phyloP scores from a whole-genome alignment of 1,140 invertebrate genomes.

The Drosophila kikkawai region DNA sequence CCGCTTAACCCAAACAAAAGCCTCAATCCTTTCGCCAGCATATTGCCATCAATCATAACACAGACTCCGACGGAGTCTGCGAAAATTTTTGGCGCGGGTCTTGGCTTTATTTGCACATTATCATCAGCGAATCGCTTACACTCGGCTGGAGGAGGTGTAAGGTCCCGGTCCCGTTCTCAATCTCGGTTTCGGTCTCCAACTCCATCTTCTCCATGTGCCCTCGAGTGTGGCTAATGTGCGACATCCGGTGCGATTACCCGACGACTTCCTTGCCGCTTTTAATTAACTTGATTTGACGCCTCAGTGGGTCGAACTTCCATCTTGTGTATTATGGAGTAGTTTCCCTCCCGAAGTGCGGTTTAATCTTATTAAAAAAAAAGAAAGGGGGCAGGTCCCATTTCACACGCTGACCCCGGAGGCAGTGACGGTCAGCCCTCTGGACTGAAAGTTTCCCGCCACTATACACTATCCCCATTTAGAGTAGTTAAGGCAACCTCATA shows the following conservation, averaged over 20 bases:
- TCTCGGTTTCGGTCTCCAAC: slow-evolving; percentile 27
- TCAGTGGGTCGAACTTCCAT: slow-evolving; percentile 65
- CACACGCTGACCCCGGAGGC: slow-evolving; percentile 55
- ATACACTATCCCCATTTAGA: not conserved
- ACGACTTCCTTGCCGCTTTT: slow-evolving; percentile 37
- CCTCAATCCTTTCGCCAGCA: slow-evolving; percentile 59
- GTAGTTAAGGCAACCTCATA: slow-evolving; percentile 23
- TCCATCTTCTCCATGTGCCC: slow-evolving; percentile 60
- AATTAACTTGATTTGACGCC: slow-evolving; percentile 85
- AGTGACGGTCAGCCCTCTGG: slow-evolving; percentile 26
- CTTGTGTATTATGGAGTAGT: slow-evolving; percentile 5
- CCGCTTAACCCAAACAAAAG: slow-evolving; percentile 65
- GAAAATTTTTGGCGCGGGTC: slow-evolving; percentile 72
- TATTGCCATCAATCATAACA: slow-evolving; percentile 78
- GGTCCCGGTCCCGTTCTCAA: slow-evolving; percentile 13
- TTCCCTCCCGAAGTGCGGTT: slow-evolving; percentile 57
- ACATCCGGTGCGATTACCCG: slow-evolving; percentile 72
- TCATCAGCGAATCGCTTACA: slow-evolving; percentile 75
- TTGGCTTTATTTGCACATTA: slow-evolving; percentile 68
- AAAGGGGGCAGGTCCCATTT: slow-evolving; percentile 40
- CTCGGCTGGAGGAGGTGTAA: slow-evolving; percentile 75
- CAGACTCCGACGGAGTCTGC: slow-evolving; percentile 17
- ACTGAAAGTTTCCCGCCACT: slow-evolving; percentile 29
- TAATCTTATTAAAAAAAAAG: slow-evolving; percentile 45
- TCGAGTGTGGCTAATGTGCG: slow-evolving; percentile 82